phyloP scores from a whole-genome alignment of 30 jellyfish, hydroid and myxozoan genomes.

The Hydractinia echinata region DNA sequence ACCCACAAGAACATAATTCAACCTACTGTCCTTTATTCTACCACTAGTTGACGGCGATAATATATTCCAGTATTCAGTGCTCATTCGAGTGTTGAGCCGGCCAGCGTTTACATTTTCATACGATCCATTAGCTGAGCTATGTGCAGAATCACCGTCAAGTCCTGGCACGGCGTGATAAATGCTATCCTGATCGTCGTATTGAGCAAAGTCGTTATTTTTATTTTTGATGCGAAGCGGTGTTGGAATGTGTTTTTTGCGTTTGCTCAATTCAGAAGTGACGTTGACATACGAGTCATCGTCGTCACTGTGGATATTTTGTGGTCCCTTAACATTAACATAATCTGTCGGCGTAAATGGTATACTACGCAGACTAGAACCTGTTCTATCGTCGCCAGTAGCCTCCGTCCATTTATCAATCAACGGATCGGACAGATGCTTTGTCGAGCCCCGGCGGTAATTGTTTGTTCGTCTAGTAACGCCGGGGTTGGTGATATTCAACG shows the following conservation, averaged over 20 bases:
- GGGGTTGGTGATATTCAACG: background rate
- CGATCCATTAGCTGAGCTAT: constrained; percentile 68
- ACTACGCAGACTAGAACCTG: background rate
- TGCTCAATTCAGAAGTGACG: constrained; percentile 44
- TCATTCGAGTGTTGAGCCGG: background rate
- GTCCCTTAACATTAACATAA: constrained; percentile 23
- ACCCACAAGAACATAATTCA: constrained; percentile 53
- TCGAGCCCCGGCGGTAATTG: constrained; percentile 42
- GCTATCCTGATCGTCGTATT: constrained; percentile 78
- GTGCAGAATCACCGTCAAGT: constrained; percentile 35
- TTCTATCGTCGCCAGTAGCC: constrained; percentile 40
- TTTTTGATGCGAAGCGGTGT: constrained; percentile 48
- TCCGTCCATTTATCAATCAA: constrained; percentile 41
- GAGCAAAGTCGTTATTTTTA: constrained; percentile 45
- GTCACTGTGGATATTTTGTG: constrained; percentile 12
- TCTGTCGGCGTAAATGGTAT: background rate
- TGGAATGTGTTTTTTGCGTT: constrained; percentile 48
- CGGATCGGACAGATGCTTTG: constrained; percentile 79
- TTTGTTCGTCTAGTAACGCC: constrained; percentile 39
- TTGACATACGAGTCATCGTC: constrained; percentile 54
- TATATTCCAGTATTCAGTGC: constrained; percentile 59
- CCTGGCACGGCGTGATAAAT: constrained; percentile 76
- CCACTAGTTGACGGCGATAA: constrained; percentile 44
- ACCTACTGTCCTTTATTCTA: background rate
- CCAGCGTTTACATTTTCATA: constrained; percentile 61